Evolutionary conservation across 64 coral and sea anemone genomes (phyloP), one percentile per base, ranked within the genome.

Genomic region (Platygyra sinensis): DNA sequence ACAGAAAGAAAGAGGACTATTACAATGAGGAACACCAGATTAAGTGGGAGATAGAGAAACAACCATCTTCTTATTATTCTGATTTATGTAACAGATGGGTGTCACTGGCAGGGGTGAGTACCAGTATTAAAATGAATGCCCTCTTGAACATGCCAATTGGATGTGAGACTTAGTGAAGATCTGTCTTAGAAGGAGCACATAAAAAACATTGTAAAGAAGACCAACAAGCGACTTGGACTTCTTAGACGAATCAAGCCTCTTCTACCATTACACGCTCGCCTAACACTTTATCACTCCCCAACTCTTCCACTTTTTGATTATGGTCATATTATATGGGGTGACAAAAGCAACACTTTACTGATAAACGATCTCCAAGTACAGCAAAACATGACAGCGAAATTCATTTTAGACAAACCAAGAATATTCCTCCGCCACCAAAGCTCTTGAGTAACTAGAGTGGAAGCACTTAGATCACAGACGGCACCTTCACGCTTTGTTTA

Each of bases 11-110:
- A 46, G 78, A 88, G 52, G 86, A 95, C 9, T 90, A 89, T 27
- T 95, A 93, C 62, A 79, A 91, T 62, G 95, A 96, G 39, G 95
- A 96, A 60, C 91, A 90, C 13, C 88, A 96, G 36, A 90, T 96
- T 59, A 92, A 96, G 25, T 96, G 90, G 91, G 97, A 99, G 71
- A 99, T 99, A 14, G 97, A 95, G n/a, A 95, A 94, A 27, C 91
- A 99, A 20, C 90, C 94, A 10, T 93, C 94, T 3, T 93, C 97
- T 30, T 95, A 93, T 29, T 99, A 95, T 86, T 99, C 97, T 2
- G 94, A 96, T 82, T 73, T 96, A 33, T 96, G 95, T 72, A 99
- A 99, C 50, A 67, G 97, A 93, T 99, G 97, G 97, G 93, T 99
- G 38, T 99, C 97, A 11, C 74, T 99, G n/a, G 90, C 94, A 15